Percentiles rank a stretch among this genome's conserved stretches.
These are phyloP conservation scores for Pocillopora grandis DNA, from an alignment of 92 coral and sea anemone genomes.

Conservation along the genomic window DNA sequence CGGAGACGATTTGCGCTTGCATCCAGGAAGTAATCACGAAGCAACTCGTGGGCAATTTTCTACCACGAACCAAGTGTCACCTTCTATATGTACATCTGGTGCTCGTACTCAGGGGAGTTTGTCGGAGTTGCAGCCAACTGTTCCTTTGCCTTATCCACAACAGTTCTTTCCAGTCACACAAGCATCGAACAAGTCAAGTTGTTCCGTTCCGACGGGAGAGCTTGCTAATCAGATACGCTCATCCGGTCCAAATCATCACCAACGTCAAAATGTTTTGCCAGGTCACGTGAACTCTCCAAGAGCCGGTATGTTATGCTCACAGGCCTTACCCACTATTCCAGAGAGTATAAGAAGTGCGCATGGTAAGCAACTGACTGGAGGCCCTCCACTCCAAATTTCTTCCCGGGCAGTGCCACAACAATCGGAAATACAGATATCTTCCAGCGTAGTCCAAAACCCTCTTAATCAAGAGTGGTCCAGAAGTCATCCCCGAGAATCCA, in stretches of 20 bases:
- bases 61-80: neutral
- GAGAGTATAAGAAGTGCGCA: neutral
- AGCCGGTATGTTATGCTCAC: neutral
- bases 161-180: slow-evolving; percentile 4
- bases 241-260: neutral
- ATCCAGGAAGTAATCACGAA: neutral
- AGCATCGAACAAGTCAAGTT: neutral
- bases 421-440: neutral
- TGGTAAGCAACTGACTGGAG: neutral
- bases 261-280: neutral
- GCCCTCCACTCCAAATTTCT: neutral
- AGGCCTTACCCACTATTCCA: neutral
- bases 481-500: neutral
- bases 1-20: neutral
- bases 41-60: neutral
- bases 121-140: neutral
- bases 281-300: neutral
- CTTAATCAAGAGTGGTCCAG: neutral
- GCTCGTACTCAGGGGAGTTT: neutral
- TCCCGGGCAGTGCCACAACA: neutral
- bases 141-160: neutral
- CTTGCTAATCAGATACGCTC: neutral
- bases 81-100: neutral
- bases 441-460: neutral
- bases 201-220: neutral